phyloP scores from a whole-genome alignment of 1,140 invertebrate species.

The Drosophila paulistorum region DNA sequence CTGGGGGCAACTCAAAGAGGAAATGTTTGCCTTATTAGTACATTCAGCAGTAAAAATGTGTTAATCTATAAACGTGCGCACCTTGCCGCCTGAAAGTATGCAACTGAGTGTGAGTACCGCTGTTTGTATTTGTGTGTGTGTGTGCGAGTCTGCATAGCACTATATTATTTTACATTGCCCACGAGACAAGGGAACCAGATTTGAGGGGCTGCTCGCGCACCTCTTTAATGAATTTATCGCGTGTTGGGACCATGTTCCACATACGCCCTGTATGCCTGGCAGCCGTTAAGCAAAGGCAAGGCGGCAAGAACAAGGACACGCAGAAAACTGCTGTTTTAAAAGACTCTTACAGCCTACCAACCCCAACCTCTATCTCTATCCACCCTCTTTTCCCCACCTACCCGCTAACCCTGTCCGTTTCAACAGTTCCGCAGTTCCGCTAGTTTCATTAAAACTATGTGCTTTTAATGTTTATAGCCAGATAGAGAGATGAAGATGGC shows the following conservation, averaged over 20 bases:
- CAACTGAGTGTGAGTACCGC: not conserved
- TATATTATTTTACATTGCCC: constrained; percentile 72
- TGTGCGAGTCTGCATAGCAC: constrained; percentile 38
- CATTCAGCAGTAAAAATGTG: constrained; percentile 81
- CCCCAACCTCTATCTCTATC: not conserved
- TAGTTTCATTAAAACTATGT: constrained; percentile 70
- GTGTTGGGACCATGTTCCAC: constrained; percentile 73
- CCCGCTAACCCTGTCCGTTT: not conserved
- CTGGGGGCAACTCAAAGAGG: constrained; percentile 76
- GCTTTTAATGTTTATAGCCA: constrained; percentile 67
- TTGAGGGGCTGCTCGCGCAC: constrained; percentile 45
- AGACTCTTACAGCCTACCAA: not conserved
- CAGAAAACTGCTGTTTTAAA: constrained; percentile 32
- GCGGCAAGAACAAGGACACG: constrained; percentile 57
- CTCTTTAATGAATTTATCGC: constrained; percentile 81
- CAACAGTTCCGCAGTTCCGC: constrained; percentile 20
- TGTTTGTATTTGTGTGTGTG: constrained; percentile 15
- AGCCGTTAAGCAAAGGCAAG: constrained; percentile 37
- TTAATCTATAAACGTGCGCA: constrained; percentile 78
- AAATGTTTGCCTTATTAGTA: constrained; percentile 81
- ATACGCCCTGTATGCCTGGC: constrained; percentile 64
- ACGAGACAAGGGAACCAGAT: constrained; percentile 72
- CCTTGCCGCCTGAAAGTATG: constrained; percentile 34
- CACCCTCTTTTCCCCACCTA: no score
- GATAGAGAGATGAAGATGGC: constrained; percentile 56